Percentiles rank a stretch among this genome's conserved stretches.
These are phyloP conservation scores for Onychomys arenicola DNA, from an alignment of 2,797 vertebrate genomes.

Conservation along the genomic window DNA sequence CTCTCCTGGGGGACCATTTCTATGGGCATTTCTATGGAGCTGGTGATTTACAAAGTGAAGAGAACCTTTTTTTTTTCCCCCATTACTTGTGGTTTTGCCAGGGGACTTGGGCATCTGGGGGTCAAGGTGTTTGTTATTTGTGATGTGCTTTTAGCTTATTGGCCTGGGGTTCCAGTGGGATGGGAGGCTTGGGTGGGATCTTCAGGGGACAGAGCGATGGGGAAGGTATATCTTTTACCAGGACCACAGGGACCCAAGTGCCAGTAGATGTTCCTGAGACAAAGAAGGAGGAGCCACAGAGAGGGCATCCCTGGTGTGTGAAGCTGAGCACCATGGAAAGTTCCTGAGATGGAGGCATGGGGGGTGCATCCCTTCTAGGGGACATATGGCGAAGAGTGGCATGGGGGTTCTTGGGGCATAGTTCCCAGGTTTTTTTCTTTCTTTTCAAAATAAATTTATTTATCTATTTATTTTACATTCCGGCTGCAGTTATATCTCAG, in stretches of 20 bases:
- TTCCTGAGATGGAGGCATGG: too few species aligned
- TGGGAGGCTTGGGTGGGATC: neutral
- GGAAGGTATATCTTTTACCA: neutral
- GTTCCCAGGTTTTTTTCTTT: neutral
- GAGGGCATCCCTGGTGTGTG: neutral
- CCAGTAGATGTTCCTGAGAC: neutral
- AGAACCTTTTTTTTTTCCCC: neutral
- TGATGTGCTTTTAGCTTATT: neutral
- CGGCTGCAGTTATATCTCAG: neutral
- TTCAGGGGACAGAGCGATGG: neutral
- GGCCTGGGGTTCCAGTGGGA: neutral
- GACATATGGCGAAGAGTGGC: neutral
- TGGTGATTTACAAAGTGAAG: neutral
- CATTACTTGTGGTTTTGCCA: neutral
- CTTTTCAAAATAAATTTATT: neutral
- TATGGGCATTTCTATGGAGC: neutral
- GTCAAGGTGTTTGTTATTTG: neutral
- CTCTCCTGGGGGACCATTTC: neutral
- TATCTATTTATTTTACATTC: neutral
- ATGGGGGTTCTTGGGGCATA: neutral
- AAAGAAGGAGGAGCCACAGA: neutral
- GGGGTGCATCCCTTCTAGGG: neutral
- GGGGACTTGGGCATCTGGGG: neutral
- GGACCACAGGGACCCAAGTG: neutral
- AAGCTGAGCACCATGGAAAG: neutral